Percentiles rank a stretch among this genome's conserved stretches.
Conservation (phyloP, 2,797 vertebrate genomes). For the Morus bassanus region DNA sequence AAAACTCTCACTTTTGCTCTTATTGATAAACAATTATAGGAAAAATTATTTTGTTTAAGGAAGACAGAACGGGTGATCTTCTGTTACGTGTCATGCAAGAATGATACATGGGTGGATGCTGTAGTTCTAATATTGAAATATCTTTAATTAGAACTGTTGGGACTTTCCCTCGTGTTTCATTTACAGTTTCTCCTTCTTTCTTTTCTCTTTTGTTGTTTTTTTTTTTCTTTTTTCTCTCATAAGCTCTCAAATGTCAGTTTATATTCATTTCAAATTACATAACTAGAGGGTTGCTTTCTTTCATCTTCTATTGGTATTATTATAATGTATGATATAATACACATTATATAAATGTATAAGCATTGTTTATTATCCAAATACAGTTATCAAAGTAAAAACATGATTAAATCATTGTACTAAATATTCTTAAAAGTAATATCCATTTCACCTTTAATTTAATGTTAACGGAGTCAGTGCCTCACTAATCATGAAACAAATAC, state of each 20-base stretch:
- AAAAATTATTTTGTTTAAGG: background rate
- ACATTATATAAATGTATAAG: background rate
- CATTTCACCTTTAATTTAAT: background rate
- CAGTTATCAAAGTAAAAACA: background rate
- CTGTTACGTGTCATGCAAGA: conserved; percentile 37
- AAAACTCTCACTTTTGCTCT: background rate
- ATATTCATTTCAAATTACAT: background rate
- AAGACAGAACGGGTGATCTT: conserved; percentile 39
- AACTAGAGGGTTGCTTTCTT: background rate
- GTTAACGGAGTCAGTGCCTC: background rate
- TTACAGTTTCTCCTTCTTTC: conserved; percentile 2
- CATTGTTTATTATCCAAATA: background rate
- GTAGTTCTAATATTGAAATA: background rate
- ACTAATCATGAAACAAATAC: background rate
- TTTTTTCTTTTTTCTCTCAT: background rate
- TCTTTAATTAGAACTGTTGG: conserved; percentile 53
- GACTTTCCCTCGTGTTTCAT: conserved; percentile 26
- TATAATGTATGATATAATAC: background rate
- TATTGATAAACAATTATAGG: conserved; percentile 33
- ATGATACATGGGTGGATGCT: conserved; percentile 39
- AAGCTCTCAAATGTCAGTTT: background rate
- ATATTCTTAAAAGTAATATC: background rate
- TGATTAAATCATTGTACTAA: background rate
- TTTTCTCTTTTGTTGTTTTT: background rate
- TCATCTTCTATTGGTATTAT: background rate